A percentile compares a stretch with the other conserved stretches of the same genome.
Conservation (phyloP, 2,113 vertebrate species). For the Phaethon lepturus region DNA sequence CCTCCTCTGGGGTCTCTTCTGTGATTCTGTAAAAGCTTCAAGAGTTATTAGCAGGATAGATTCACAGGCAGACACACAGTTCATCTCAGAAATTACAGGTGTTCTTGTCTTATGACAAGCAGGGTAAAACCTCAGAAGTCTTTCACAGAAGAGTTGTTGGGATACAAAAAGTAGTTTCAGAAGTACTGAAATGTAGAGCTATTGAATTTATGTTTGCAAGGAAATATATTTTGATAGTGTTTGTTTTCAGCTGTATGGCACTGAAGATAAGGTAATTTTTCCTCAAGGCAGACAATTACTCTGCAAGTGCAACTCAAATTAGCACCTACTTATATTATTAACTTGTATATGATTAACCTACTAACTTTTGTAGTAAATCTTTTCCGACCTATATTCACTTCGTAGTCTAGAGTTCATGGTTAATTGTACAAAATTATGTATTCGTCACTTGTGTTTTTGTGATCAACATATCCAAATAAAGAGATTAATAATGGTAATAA, state of each 20-base stretch:
- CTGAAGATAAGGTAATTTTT: background rate
- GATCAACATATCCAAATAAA: background rate
- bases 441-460: background rate
- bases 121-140: background rate
- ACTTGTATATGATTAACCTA: background rate
- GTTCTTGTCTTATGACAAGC: rapidly evolving
- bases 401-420: background rate
- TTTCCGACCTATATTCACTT: background rate
- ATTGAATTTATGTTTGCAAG: background rate
- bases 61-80: background rate
- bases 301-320: background rate
- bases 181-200: background rate
- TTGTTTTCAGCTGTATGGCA: background rate
- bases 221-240: background rate
- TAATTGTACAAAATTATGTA: background rate
- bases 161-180: background rate
- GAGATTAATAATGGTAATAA: background rate
- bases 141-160: background rate
- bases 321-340: background rate
- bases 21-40: background rate
- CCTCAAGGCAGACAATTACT: background rate
- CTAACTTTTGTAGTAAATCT: background rate
- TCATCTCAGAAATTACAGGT: background rate
- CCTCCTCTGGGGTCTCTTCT: background rate
- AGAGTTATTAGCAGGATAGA: background rate